Evolutionary conservation across 1,140 invertebrate genomes (phyloP), one percentile per base, ranked within the genome.

Genomic region (Charaxes varanes): DNA sequence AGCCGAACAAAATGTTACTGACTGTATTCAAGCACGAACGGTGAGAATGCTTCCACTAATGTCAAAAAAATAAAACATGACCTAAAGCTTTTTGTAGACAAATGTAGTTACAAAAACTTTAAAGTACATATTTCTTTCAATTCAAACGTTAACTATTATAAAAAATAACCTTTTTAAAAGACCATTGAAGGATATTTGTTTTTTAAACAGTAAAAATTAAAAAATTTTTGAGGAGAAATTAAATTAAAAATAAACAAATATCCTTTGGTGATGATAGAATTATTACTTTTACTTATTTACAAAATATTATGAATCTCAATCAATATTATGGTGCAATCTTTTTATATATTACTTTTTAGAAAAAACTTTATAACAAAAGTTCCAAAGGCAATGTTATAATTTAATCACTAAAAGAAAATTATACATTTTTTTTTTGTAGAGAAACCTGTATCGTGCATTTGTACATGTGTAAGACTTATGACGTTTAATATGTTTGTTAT

Each of bases 21-120:
- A 83, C 65, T 68, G 65, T 69, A 70, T 68, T 73, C 58, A 83
- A 83, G 79, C 79, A 83, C 79, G 71, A 83, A 83, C 77, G 74
- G 79, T 83, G 79, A 83, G 79, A 83, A 83, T 83, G 79, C 79
- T 83, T 83, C 79, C 79, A 76, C 79, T 83, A 83, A 71, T 59
- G 38, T 65, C 49, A 62, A 63, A n/a, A n/a, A n/a, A 36, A 52
- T 52, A 46, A 26, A 46, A 42, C 19, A 49, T 44, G 45, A 53
- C 38, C 37, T 41, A 32, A 21, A 54, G 36, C 51, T 46, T 50
- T 50, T 64, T 60, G 59, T 66, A 73, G 60, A 72, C 44, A 64
- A 56, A 66, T 58, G 53, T 62, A 44, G 31, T 53, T 31, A 33
- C 42, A 38, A 41, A 27, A 26, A 41, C 24, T 32, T 31, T 43